phyloP scores from a whole-genome alignment of 2,113 vertebrate genomes.

The Spilogale gracilis region DNA sequence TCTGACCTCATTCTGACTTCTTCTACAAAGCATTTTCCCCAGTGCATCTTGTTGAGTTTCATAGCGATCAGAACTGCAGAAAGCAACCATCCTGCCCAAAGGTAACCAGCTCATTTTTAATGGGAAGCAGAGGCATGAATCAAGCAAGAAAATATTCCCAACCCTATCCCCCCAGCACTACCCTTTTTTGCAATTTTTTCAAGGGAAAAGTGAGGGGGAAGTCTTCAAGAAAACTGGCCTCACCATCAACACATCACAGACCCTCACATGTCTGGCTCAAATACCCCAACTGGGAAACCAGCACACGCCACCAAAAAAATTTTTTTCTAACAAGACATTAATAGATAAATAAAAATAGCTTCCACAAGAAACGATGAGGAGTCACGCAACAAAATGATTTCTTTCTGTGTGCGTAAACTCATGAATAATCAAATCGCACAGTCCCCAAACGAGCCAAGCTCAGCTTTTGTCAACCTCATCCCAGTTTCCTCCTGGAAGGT shows the following conservation, averaged over 20 bases:
- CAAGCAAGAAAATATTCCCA: not conserved
- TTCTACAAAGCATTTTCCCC: not conserved
- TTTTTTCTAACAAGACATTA: slow-evolving; percentile 76
- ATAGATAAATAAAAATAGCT: slow-evolving; percentile 85
- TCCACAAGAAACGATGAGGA: slow-evolving; percentile 65
- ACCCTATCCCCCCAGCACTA: not conserved
- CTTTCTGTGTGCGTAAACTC: slow-evolving; percentile 76
- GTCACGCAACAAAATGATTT: slow-evolving; percentile 74
- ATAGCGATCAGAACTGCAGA: not conserved
- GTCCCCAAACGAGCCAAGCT: not conserved
- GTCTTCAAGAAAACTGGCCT: not conserved
- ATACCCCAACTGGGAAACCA: slow-evolving; percentile 42
- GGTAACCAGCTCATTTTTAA: not conserved
- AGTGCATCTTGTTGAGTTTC: not conserved
- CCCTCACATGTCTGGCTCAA: not conserved
- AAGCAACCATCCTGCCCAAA: not conserved
- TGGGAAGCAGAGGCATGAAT: not conserved
- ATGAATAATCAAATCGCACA: slow-evolving; percentile 74
- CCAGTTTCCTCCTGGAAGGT: slow-evolving; percentile 74
- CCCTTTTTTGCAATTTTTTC: not conserved
- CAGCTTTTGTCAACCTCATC: slow-evolving; percentile 41
- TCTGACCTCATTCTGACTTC: not conserved
- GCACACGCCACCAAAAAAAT: not conserved
- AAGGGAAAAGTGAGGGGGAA: not conserved
- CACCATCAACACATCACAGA: not conserved